These are phyloP conservation scores for Xiphydria camelus DNA, from an alignment of 2,888 invertebrate genomes.

Conservation along the genomic window DNA sequence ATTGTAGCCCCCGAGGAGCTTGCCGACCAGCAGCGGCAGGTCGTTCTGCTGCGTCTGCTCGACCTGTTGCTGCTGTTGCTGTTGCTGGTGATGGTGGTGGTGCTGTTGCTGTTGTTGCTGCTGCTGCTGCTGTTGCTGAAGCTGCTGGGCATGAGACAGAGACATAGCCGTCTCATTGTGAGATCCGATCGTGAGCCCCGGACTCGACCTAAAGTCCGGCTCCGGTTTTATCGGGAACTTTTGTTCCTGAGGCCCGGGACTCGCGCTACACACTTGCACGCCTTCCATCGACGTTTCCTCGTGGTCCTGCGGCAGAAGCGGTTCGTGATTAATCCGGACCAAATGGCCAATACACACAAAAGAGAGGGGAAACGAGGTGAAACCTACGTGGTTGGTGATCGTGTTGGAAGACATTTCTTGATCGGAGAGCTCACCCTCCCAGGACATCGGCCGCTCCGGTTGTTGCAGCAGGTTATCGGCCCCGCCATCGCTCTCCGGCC, in stretches of 20 bases:
- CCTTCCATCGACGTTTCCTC: conserved; percentile 60
- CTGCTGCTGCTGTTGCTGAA: conserved; percentile 41
- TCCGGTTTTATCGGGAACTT: conserved; percentile 55
- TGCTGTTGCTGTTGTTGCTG: conserved; percentile 24
- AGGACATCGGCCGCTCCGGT: conserved; percentile 84
- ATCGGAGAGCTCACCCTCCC: conserved; percentile 92
- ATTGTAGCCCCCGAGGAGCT: conserved; percentile 66
- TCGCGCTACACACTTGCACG: conserved; percentile 54
- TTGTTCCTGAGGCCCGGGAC: conserved; percentile 52
- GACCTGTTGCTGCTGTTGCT: conserved; percentile 41
- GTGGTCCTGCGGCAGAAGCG: conserved; percentile 44
- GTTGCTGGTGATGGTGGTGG: conserved; percentile 34
- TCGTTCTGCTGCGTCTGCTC: conserved; percentile 52
- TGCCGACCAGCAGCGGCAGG: conserved; percentile 63
- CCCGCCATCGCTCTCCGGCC: conserved; percentile 54
- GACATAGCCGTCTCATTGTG: conserved; percentile 45
- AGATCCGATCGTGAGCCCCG: conserved; percentile 40
- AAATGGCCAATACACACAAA: too few relatives aligned
- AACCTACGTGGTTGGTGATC: conserved; percentile 50
- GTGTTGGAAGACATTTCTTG: conserved; percentile 66
- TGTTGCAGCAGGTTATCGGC: conserved; percentile 52
- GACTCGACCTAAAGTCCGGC: conserved; percentile 53
- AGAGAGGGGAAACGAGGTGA: too few relatives aligned
- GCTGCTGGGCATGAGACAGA: conserved; percentile 46
- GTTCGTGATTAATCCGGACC: neutral